Base-by-base conservation (phyloP, 2,113 vertebrate species). In the Maccullochella peelii region DNA sequence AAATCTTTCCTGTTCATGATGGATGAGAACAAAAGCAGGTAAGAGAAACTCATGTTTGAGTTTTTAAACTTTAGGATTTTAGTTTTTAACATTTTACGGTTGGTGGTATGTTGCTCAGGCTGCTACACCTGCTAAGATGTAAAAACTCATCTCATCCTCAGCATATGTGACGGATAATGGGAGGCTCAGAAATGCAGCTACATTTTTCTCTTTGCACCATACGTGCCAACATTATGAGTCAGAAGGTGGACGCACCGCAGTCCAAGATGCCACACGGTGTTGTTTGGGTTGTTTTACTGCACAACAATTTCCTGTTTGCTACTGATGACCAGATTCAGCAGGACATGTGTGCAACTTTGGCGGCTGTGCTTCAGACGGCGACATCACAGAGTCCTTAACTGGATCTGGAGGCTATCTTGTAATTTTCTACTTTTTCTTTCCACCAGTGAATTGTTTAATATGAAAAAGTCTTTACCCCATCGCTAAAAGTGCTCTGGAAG, bases 231-330 rank as follows among this genome's bases (percentile, higher is more conserved):
- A 30, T 18, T 16, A 16, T 72, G 58, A 85, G 47, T 80, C 42
- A 65, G n/a, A 57, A 0, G 49, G 27, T 20, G 47, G 33, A 65
- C 14, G 8, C 40, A 69, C 3, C 52, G 12, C 15, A 16, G 20
- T 76, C 49, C 6, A 3, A 21, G 62, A 77, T 74, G 62, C 58
- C 52, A 25, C 25, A 42, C 27, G 42, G 2, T 23, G 8, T 73
- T 72, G 8, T 79, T 49, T 40, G 16, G 9, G 6, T 50, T 50
- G 6, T 1, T 49, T 65, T 86, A 72, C 71, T 77, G 33, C 67
- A 40, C 67, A 69, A 57, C 12, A 2, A 58, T 85, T 81, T 88
- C 80, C 83, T 85, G 83, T 90, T 85, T 89, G 67, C 77, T 38
- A 12, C 44, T 77, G 70, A 62, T 77, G 16, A 73, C 63, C 15